Conservation (phyloP, 2,797 vertebrate species). For the Sebastes elongatus region DNA sequence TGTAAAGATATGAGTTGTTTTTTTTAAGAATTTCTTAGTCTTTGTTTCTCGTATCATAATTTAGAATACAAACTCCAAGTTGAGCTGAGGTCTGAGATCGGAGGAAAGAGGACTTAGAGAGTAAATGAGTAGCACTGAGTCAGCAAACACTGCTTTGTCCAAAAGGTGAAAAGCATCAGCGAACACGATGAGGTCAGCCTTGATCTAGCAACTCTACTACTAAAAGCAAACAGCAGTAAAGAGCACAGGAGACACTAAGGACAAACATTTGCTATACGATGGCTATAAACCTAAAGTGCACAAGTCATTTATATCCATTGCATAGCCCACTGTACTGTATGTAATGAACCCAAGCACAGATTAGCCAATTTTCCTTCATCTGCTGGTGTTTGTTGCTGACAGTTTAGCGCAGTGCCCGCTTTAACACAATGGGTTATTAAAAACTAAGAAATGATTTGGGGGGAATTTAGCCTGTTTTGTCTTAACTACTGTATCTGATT, state of each 20-base stretch:
- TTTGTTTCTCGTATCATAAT: background rate
- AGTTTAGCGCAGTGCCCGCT: background rate
- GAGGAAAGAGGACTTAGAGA: background rate
- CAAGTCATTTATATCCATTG: background rate
- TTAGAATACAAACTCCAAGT: background rate
- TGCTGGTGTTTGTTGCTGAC: background rate
- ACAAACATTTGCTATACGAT: slow-evolving; percentile 17
- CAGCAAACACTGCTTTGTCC: slow-evolving; percentile 10
- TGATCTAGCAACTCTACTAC: background rate
- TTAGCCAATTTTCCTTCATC: background rate
- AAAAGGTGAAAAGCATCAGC: background rate
- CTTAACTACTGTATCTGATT: background rate
- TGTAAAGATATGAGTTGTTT: background rate
- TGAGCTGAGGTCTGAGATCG: background rate
- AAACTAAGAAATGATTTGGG: background rate
- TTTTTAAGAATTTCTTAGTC: background rate
- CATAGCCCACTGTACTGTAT: background rate
- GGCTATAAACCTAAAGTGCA: slow-evolving; percentile 25
- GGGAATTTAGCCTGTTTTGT: slow-evolving; percentile 6
- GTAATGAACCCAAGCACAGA: slow-evolving; percentile 41
- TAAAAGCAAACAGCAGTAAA: slow-evolving; percentile 8
- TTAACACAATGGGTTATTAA: background rate
- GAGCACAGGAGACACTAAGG: slow-evolving; percentile 1
- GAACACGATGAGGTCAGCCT: background rate
- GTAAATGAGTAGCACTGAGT: background rate